Evolutionary conservation across 2,888 invertebrate genomes (phyloP).

Genomic region (Acrocyrtus sp.): DNA sequence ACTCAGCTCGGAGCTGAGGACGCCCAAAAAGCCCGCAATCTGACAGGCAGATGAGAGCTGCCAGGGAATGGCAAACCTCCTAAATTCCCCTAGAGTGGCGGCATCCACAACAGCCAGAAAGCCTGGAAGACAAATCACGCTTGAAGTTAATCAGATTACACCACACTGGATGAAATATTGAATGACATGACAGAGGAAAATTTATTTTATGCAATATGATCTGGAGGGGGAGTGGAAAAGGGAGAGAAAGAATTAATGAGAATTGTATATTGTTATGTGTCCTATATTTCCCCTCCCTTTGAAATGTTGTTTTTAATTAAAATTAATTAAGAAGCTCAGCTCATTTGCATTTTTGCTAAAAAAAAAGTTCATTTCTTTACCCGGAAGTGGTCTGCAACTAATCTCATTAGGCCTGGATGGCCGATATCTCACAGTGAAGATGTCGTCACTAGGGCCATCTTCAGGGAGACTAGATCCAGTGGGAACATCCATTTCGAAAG

Average conservation of each 20-base stretch:
- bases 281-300: too few species aligned
- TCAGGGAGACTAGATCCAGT: constrained; percentile 38
- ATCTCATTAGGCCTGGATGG: constrained; percentile 66
- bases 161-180: not conserved
- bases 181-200: constrained; percentile 36
- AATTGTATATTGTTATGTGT: too few species aligned
- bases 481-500: constrained; percentile 44
- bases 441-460: constrained; percentile 29
- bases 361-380: constrained; percentile 67
- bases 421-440: constrained; percentile 58
- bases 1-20: constrained; percentile 89
- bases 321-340: not conserved
- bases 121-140: constrained; percentile 72
- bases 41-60: constrained; percentile 95
- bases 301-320: not conserved
- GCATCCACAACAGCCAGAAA: constrained; percentile 96
- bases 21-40: constrained; percentile 93
- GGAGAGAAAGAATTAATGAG: too few species aligned
- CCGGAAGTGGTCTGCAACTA: constrained; percentile 86
- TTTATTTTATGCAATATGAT: too few species aligned
- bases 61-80: constrained; percentile 97
- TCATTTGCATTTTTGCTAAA: too few species aligned
- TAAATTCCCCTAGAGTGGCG: constrained; percentile 93
- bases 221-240: too few species aligned
- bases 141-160: not conserved